Base-by-base conservation (phyloP, 2,797 vertebrate genomes). In the Syngnathus acus region DNA sequence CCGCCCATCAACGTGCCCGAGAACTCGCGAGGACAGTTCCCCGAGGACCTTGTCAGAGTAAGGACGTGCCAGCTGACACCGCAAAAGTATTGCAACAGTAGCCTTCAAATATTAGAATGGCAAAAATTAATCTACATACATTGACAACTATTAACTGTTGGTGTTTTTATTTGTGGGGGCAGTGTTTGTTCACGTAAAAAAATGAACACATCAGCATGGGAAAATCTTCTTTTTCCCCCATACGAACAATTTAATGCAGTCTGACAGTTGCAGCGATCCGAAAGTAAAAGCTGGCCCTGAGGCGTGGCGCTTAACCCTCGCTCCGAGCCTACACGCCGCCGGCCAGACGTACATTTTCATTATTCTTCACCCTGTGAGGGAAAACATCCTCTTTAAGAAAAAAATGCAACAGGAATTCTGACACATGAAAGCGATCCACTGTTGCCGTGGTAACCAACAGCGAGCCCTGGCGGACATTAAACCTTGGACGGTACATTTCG, bases 1-100 rank as follows among this genome's bases (percentile, higher is more conserved):
- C 97, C 97, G 57, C 95, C 96, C 67, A 96, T 98, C 93, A 98
- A 97, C 74, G 91, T 99, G 67, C 94, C 95, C 0, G 96, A 99
- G 87, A 99, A 99, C 88, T 95, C 94, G 63, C 89, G 95, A 87
- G 95, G 95, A 82, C 93, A 95, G 71, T 99, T 98, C 90, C 97
- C 97, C 5, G 94, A 96, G 82, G 96, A 98, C 82, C 93, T 99
- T 62, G 96, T 99, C 88, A 91, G 95, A 89, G 97, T 99, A 91
- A 90, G 93, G 57, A 21, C 32, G 37, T 48, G 67, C 38, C 70
- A 62, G 48, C 48, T 50, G 48, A 14, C 3, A 19, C 17, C 3
- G 1, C 17, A 9, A n/a, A n/a, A 50, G 6, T 1, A 45, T 10
- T 45, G 45, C 14, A 51, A 21, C 19, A 21, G 26, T 32, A 32